A percentile compares a stretch with the other conserved stretches of the same genome.
Conservation (phyloP, 1,140 invertebrate species). For the Zeugodacus cucurbitae region DNA sequence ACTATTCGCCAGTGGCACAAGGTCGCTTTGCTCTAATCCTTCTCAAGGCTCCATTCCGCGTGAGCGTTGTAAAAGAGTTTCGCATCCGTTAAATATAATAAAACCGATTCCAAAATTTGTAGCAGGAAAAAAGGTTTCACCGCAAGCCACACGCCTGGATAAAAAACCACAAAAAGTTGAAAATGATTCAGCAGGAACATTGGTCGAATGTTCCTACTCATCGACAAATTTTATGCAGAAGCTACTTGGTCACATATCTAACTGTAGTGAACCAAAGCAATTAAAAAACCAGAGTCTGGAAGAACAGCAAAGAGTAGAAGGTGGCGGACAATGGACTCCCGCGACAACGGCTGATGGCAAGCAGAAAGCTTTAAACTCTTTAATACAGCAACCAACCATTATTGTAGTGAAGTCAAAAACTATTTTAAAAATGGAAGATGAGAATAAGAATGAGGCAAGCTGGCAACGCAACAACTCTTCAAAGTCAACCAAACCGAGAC, state of each 20-base stretch:
- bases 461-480: background rate
- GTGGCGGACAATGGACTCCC: background rate
- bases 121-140: too few species aligned
- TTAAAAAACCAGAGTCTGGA: background rate
- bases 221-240: background rate
- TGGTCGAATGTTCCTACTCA: background rate
- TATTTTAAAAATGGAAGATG: background rate
- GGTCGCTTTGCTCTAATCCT: background rate
- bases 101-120: background rate
- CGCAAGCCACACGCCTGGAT: background rate
- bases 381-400: background rate
- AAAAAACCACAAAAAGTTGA: background rate
- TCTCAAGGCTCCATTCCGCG: background rate
- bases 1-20: background rate
- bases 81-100: background rate
- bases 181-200: background rate
- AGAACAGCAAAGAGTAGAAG: background rate
- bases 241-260: background rate
- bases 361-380: background rate
- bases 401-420: background rate
- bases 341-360: background rate
- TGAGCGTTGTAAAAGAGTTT: background rate
- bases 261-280: background rate
- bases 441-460: background rate
- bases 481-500: background rate